Conservation (phyloP, 2,113 vertebrate genomes). For the Pterophyllum scalare region DNA sequence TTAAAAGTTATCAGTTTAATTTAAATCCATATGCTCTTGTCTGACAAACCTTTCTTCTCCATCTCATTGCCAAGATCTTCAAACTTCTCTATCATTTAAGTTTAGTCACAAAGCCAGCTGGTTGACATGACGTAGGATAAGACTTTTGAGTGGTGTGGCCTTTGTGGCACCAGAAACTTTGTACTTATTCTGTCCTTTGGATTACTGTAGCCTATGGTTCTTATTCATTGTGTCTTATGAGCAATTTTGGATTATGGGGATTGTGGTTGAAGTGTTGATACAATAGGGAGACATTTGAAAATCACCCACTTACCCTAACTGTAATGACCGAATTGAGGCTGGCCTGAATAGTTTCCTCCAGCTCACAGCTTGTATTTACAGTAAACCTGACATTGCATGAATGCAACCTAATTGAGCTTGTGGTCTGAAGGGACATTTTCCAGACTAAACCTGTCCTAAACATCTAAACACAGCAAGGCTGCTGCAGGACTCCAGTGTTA, state of each 20-base stretch:
- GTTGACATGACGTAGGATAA: not conserved
- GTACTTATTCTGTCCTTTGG: not conserved
- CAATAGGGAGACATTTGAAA: constrained; percentile 39
- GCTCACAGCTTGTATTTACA: constrained; percentile 42
- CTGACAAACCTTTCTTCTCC: not conserved
- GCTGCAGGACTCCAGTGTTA: constrained; percentile 24
- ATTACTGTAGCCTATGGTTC: not conserved
- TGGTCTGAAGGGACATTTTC: constrained; percentile 31
- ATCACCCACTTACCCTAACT: constrained; percentile 22
- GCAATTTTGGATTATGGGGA: constrained; percentile 14
- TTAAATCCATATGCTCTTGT: not conserved
- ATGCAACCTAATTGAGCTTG: constrained; percentile 34
- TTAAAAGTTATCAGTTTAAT: not conserved
- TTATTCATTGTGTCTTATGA: constrained; percentile 5
- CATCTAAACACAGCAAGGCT: constrained; percentile 36
- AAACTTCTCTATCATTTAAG: not conserved
- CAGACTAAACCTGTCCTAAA: constrained; percentile 52
- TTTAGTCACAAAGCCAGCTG: not conserved
- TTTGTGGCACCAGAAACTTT: constrained; percentile 7
- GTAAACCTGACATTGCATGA: constrained; percentile 41
- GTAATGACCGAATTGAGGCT: constrained; percentile 22
- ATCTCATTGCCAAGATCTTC: not conserved
- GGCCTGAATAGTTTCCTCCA: constrained; percentile 11
- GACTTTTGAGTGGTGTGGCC: not conserved
- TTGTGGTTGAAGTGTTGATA: constrained; percentile 36